These are phyloP conservation scores for Himalopsyche anomala DNA, from an alignment of 2,888 invertebrate species.

Conservation along the genomic window DNA sequence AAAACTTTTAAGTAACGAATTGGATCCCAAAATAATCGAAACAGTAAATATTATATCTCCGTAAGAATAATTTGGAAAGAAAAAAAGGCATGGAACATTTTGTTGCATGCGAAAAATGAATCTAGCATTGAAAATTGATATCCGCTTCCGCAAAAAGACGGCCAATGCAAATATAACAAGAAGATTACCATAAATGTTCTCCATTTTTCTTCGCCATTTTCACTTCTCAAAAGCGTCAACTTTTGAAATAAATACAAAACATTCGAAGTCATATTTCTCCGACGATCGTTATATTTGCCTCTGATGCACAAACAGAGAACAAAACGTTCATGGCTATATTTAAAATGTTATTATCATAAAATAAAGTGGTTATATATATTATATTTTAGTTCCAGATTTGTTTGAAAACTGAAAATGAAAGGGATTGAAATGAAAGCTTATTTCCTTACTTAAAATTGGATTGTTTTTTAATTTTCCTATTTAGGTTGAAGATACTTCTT, in stretches of 20 bases:
- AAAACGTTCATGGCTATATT: neutral
- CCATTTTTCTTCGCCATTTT: slow-evolving; percentile 18
- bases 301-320: slow-evolving; percentile 25
- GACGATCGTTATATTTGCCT: neutral
- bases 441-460: no score
- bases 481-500: no score
- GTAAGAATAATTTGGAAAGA: neutral
- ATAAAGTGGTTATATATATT: no score
- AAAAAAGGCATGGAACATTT: neutral
- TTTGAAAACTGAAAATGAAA: no score
- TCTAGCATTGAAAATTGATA: slow-evolving; percentile 41
- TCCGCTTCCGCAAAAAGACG: slow-evolving; percentile 42
- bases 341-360: no score
- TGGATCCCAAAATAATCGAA: no score
- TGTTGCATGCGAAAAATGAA: slow-evolving; percentile 4
- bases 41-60: no score
- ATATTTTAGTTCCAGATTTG: no score
- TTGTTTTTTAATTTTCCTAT: no score
- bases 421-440: no score
- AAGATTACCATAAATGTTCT: slow-evolving; percentile 42
- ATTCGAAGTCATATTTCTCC: slow-evolving; percentile 1
- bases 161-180: slow-evolving; percentile 38
- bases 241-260: slow-evolving; percentile 46
- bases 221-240: slow-evolving; percentile 41
- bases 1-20: no score